Percentiles rank a stretch among this genome's conserved stretches.
Conservation (phyloP, 2,888 invertebrate genomes). For the Drosophila macrospina region DNA sequence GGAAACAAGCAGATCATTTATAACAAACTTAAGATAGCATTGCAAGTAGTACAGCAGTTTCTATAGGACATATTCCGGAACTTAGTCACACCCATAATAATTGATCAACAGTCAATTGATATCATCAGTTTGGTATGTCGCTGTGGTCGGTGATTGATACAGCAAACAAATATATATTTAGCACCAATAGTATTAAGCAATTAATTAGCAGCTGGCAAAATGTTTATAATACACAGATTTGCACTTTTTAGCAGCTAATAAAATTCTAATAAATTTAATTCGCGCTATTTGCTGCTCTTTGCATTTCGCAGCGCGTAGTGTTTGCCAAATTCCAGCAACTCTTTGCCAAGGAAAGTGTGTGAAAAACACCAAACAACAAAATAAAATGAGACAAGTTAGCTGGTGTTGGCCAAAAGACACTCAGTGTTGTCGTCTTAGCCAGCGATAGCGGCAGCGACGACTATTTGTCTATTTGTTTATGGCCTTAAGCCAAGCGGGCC, state of each 20-base stretch:
- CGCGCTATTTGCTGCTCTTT: background rate
- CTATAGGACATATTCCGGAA: background rate
- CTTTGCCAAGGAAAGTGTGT: conserved; percentile 22
- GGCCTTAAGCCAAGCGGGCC: conserved; percentile 69
- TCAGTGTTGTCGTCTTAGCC: conserved; percentile 42
- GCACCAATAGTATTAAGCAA: background rate
- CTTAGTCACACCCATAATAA: background rate
- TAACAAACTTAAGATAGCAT: background rate
- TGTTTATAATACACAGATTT: background rate
- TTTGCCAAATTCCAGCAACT: conserved; percentile 11
- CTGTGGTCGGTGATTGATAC: conserved; percentile 2
- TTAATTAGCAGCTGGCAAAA: conserved; percentile 2
- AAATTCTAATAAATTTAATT: background rate
- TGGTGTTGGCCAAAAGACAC: conserved; percentile 71
- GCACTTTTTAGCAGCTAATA: background rate
- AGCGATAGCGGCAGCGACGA: conserved; percentile 29
- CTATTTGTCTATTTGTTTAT: conserved; percentile 77
- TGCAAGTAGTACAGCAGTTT: too few relatives aligned
- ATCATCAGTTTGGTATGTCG: conserved; percentile 8
- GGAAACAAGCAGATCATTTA: background rate
- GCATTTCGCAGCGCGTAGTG: background rate
- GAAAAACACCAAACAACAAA: conserved; percentile 14
- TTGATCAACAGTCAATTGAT: background rate
- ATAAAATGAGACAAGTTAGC: conserved; percentile 28
- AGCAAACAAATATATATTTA: background rate